Evolutionary conservation across 2,113 vertebrate genomes (phyloP).

Genomic region (Alligator sinensis): DNA sequence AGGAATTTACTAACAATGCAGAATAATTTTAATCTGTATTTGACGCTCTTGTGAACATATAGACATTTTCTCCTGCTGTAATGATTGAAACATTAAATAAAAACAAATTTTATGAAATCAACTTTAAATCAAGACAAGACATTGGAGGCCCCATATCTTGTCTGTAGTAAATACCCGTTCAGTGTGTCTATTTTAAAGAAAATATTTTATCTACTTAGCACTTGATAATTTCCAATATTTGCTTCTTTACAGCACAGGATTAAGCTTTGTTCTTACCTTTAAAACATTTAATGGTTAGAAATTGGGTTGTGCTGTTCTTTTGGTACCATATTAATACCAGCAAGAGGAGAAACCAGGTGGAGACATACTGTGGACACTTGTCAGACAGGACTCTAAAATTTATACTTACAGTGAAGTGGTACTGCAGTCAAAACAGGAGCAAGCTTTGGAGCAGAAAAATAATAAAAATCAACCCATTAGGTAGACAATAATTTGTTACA

Average conservation of each 20-base stretch:
- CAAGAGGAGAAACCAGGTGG: neutral
- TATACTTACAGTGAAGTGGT: neutral
- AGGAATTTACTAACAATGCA: slow-evolving; percentile 33
- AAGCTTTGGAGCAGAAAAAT: neutral
- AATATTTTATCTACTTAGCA: slow-evolving; percentile 17
- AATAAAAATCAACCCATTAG: neutral
- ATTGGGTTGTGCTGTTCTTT: neutral
- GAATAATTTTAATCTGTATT: slow-evolving; percentile 5
- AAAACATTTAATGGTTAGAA: neutral
- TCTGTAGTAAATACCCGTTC: neutral
- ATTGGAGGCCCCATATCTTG: neutral
- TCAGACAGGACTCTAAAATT: neutral
- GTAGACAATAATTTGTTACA: neutral
- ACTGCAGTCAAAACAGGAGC: slow-evolving; percentile 9
- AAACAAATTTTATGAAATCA: neutral
- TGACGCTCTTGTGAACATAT: neutral
- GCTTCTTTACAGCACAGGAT: slow-evolving; percentile 3
- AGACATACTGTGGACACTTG: neutral
- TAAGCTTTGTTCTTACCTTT: slow-evolving; percentile 7
- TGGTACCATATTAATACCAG: neutral
- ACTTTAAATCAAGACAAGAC: neutral
- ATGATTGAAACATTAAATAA: neutral
- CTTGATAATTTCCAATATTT: slow-evolving; percentile 33
- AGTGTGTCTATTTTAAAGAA: slow-evolving; percentile 27
- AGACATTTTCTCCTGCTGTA: neutral